These are phyloP conservation scores for Noctilio leporinus DNA, from an alignment of 2,113 vertebrate species.

Conservation along the genomic window DNA sequence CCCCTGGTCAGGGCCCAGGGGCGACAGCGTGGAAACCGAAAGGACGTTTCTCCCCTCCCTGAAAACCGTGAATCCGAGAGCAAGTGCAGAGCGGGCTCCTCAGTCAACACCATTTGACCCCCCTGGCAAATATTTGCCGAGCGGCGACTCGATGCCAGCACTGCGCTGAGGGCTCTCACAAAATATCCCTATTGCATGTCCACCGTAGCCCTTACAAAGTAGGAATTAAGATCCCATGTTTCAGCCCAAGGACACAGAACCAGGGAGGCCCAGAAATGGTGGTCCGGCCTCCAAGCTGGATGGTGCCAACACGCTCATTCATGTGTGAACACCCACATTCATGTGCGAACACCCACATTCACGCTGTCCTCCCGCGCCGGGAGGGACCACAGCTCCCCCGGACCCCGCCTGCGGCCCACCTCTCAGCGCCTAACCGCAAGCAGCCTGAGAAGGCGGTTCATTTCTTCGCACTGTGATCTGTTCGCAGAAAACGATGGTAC, in stretches of 20 bases:
- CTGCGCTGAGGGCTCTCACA: not conserved
- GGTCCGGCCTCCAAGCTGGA: accelerated
- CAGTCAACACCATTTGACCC: not conserved
- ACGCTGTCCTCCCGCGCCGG: not conserved
- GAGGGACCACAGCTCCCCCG: accelerated
- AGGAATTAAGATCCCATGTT: not conserved
- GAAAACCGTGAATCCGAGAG: not conserved
- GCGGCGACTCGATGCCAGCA: not conserved
- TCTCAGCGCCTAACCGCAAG: no score
- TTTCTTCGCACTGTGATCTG: not conserved
- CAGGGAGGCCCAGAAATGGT: not conserved
- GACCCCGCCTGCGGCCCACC: no score
- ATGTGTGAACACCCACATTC: accelerated
- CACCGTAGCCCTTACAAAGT: accelerated
- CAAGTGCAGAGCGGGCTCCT: not conserved
- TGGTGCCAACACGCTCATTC: no score
- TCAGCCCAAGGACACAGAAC: not conserved
- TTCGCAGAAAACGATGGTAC: accelerated
- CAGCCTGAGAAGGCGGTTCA: accelerated
- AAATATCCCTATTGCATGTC: not conserved
- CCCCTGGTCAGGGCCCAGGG: not conserved
- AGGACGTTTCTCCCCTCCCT: not conserved
- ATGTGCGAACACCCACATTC: no score
- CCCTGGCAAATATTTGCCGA: not conserved
- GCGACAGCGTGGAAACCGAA: no score